Conservation (phyloP, 2,797 vertebrate genomes). For the Odontamblyopus rebecca region DNA sequence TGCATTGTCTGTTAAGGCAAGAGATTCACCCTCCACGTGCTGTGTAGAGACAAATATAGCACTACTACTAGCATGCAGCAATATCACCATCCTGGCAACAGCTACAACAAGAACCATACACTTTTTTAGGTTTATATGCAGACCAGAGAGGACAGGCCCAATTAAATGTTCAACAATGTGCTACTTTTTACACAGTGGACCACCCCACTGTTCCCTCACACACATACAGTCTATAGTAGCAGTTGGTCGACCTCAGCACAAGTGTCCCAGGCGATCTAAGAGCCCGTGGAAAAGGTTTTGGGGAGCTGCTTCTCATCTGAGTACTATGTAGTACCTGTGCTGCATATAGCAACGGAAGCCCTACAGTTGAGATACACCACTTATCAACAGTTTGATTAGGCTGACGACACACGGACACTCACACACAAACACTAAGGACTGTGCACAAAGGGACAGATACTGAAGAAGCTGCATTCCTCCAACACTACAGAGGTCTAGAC, state of each 20-base stretch:
- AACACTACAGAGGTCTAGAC: constrained; percentile 69
- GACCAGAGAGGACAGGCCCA: constrained; percentile 60
- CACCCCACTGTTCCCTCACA: constrained; percentile 17
- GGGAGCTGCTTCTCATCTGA: constrained; percentile 65
- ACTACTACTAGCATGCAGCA: constrained; percentile 72
- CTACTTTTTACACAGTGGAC: constrained; percentile 61
- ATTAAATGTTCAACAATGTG: constrained; percentile 67
- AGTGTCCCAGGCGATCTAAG: constrained; percentile 51
- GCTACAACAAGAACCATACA: constrained; percentile 70
- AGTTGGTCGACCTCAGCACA: constrained; percentile 43
- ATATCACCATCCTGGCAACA: constrained; percentile 68
- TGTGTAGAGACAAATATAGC: constrained; percentile 75
- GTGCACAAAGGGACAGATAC: constrained; percentile 68
- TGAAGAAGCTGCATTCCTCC: constrained; percentile 74
- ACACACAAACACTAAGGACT: constrained; percentile 71
- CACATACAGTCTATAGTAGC: constrained; percentile 37
- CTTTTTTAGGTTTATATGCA: constrained; percentile 64
- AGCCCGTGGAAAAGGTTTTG: constrained; percentile 51
- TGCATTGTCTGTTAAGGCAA: constrained; percentile 79
- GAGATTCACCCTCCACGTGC: constrained; percentile 74
- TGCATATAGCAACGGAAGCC: constrained; percentile 86
- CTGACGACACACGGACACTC: constrained; percentile 69
- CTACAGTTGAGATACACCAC: constrained; percentile 80
- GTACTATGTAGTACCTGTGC: constrained; percentile 71
- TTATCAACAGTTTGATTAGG: constrained; percentile 76